A percentile compares a stretch with the other conserved stretches of the same genome.
Conservation (phyloP, 2,888 invertebrate species). For the Laspeyria flexula region DNA sequence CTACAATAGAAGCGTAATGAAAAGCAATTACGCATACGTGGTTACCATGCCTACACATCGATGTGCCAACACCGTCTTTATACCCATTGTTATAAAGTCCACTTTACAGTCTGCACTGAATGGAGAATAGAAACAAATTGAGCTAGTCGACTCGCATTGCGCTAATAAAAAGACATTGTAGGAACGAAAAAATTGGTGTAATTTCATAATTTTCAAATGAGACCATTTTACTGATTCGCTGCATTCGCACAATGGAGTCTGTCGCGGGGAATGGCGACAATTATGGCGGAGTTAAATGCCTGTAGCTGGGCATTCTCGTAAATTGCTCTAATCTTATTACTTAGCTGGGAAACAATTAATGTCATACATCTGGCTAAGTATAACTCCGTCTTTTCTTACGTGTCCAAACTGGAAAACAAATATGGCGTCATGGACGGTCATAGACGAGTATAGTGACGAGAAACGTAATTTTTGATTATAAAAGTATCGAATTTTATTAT, state of each 20-base stretch:
- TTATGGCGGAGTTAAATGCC: conserved; percentile 33
- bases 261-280: conserved; percentile 20
- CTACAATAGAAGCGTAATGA: conserved; percentile 81
- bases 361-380: no score
- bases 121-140: conserved; percentile 81
- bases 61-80: conserved; percentile 48
- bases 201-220: conserved; percentile 79
- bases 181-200: conserved; percentile 75
- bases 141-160: conserved; percentile 68
- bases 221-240: conserved; percentile 44
- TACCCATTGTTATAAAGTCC: conserved; percentile 30
- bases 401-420: no score
- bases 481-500: no score
- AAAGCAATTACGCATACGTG: conserved; percentile 86
- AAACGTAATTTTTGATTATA: no score
- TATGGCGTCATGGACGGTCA: no score
- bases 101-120: conserved; percentile 34
- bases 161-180: conserved; percentile 83
- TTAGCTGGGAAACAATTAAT: conserved; percentile 1
- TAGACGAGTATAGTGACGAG: no score
- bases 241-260: conserved; percentile 43
- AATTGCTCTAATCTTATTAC: conserved; percentile 17
- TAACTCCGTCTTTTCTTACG: no score
- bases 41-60: conserved; percentile 60
- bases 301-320: background rate